phyloP scores from a whole-genome alignment of 2,797 vertebrate genomes.

The Scyliorhinus canicula region DNA sequence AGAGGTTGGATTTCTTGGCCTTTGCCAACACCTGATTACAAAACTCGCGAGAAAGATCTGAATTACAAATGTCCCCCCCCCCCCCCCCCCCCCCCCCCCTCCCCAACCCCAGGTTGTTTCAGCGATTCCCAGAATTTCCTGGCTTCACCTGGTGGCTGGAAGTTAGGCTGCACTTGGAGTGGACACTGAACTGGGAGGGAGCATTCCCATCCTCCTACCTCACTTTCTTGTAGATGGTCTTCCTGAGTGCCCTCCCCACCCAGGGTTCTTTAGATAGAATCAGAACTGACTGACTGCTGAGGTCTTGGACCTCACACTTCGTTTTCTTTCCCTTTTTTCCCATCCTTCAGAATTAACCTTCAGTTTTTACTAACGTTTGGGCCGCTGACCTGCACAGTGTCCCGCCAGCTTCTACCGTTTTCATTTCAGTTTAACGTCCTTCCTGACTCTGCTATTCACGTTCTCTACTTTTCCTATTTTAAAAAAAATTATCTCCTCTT shows the following conservation, averaged over 20 bases:
- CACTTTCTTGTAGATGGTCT: neutral
- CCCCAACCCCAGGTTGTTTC: neutral
- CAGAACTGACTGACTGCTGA: neutral
- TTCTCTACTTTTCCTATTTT: neutral
- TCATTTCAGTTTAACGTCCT: neutral
- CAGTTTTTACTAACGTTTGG: neutral
- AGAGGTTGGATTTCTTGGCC: neutral
- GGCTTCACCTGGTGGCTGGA: neutral
- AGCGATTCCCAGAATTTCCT: neutral
- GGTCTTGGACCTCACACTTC: neutral
- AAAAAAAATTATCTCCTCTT: neutral
- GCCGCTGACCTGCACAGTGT: neutral
- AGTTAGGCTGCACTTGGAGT: neutral
- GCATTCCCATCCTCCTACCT: neutral
- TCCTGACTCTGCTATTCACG: neutral
- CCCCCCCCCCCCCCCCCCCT: too few relatives aligned
- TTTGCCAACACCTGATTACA: neutral
- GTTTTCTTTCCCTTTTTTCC: neutral
- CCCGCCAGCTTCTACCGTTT: neutral
- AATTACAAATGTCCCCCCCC: neutral
- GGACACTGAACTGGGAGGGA: neutral
- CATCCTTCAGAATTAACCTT: neutral
- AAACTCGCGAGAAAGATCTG: neutral
- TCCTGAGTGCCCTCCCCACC: neutral
- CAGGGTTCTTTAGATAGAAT: neutral